Evolutionary conservation across 2,113 vertebrate genomes (phyloP).

Genomic region (Ictalurus furcatus): DNA sequence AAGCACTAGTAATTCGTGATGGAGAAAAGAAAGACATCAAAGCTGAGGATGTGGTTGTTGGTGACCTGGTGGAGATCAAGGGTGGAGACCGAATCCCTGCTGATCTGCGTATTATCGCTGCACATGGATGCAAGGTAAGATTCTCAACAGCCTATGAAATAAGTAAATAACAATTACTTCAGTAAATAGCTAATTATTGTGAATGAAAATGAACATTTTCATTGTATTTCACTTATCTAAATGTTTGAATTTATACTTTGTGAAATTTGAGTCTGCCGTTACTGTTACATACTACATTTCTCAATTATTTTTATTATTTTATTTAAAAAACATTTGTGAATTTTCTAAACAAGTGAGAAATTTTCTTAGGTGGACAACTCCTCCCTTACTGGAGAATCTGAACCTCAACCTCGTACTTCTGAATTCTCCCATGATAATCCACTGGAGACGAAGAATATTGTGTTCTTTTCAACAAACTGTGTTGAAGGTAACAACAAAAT

Average conservation of each 20-base stretch:
- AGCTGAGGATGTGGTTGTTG: slow-evolving; percentile 86
- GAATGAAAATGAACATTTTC: background rate
- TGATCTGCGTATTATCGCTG: slow-evolving; percentile 91
- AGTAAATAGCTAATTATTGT: background rate
- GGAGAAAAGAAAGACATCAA: slow-evolving; percentile 91
- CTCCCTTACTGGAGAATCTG: slow-evolving; percentile 91
- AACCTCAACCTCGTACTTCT: slow-evolving; percentile 87
- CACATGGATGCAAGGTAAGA: slow-evolving; percentile 90
- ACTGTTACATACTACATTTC: background rate
- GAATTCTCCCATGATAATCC: slow-evolving; percentile 94
- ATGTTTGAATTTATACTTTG: background rate
- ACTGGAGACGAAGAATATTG: slow-evolving; percentile 89
- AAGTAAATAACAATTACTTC: background rate
- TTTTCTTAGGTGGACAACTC: slow-evolving; percentile 87
- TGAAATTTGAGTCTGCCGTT: background rate
- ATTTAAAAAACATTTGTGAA: background rate
- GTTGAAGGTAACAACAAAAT: slow-evolving; percentile 83
- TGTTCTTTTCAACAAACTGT: slow-evolving; percentile 96
- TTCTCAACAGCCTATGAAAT: background rate
- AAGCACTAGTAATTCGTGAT: slow-evolving; percentile 92
- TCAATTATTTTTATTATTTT: background rate
- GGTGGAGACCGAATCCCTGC: slow-evolving; percentile 95
- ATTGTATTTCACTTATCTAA: background rate
- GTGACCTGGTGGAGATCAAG: slow-evolving; percentile 94
- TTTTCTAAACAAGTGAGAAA: background rate